These are phyloP conservation scores for Drosophila nasuta DNA, from an alignment of 1,140 invertebrate genomes.

Conservation along the genomic window DNA sequence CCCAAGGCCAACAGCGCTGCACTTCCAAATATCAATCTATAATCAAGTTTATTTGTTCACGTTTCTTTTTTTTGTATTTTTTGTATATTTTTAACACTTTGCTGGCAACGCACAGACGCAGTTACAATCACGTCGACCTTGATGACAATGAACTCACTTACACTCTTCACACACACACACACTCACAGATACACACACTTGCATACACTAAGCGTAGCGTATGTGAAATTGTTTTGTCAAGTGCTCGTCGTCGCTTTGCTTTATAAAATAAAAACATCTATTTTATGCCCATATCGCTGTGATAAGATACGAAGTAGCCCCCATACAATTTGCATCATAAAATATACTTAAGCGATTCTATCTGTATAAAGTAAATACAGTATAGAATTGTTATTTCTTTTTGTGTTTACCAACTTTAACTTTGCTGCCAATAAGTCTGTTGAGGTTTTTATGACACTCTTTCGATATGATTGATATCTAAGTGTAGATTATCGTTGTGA, in stretches of 20 bases:
- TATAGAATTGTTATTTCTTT: conserved; percentile 7
- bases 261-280: conserved; percentile 60
- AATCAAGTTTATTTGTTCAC: conserved; percentile 12
- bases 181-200: not conserved
- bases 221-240: conserved; percentile 48
- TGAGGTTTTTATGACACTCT: conserved; percentile 19
- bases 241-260: conserved; percentile 24
- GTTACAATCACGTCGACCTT: conserved; percentile 59
- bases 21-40: conserved; percentile 42
- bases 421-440: conserved; percentile 51
- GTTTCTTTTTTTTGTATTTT: not conserved
- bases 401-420: conserved; percentile 34
- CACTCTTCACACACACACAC: conserved; percentile 6
- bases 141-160: conserved; percentile 70
- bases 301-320: conserved; percentile 58
- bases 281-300: conserved; percentile 49
- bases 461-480: not conserved
- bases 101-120: not conserved
- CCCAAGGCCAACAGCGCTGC: conserved; percentile 29
- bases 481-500: not conserved
- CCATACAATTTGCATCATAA: conserved; percentile 69
- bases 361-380: conserved; percentile 16
- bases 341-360: conserved; percentile 24
- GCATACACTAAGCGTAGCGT: conserved; percentile 23
- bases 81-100: conserved; percentile 18